A percentile compares a stretch with the other conserved stretches of the same genome.
phyloP scores from a whole-genome alignment of 2,888 invertebrate genomes.

The Nesidiocoris tenuis region DNA sequence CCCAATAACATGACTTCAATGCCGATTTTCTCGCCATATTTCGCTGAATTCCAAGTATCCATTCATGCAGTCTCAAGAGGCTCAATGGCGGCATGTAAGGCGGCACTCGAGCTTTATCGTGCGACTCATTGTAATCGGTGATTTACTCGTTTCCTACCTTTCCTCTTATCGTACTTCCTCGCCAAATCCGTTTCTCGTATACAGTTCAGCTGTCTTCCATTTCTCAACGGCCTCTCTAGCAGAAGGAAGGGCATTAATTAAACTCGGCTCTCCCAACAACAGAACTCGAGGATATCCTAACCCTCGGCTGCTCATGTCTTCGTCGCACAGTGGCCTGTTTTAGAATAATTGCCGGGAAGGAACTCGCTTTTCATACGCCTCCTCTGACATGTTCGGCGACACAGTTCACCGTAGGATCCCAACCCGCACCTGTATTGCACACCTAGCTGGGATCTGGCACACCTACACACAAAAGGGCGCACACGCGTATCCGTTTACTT shows the following conservation, averaged over 20 bases:
- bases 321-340: background rate
- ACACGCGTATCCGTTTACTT: background rate
- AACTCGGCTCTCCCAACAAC: background rate
- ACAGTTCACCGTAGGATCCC: background rate
- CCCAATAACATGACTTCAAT: too few species aligned
- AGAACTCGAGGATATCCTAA: background rate
- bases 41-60: too few species aligned
- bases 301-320: background rate
- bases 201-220: background rate
- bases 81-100: background rate
- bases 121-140: background rate
- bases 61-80: too few species aligned
- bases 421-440: too few species aligned
- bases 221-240: background rate
- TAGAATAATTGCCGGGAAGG: background rate
- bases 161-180: background rate
- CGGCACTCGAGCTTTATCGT: background rate
- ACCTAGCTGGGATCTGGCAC: background rate
- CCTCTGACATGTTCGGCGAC: background rate
- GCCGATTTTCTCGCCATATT: too few species aligned
- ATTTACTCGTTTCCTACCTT: background rate
- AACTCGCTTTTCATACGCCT: background rate
- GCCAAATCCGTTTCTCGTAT: background rate
- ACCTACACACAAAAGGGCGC: too few species aligned
- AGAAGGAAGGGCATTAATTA: background rate